phyloP scores from a whole-genome alignment of 2,888 invertebrate genomes.

The Caradrina clavipalpis region DNA sequence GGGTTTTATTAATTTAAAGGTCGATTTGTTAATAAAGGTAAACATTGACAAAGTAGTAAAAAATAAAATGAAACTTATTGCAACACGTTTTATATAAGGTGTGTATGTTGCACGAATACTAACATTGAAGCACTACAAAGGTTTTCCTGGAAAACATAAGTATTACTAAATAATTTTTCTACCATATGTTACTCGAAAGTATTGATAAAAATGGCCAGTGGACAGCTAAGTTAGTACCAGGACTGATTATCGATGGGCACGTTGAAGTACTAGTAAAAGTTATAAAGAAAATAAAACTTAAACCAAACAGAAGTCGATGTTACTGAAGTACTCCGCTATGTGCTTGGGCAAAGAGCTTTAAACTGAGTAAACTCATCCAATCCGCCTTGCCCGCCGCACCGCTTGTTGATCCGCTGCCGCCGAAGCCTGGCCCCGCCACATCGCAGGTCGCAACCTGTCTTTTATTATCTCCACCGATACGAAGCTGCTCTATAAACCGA shows the following conservation, averaged over 20 bases:
- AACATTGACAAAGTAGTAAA: background rate
- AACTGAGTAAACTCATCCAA: background rate
- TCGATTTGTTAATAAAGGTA: slow-evolving; percentile 4
- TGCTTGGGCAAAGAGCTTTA: too few relatives aligned
- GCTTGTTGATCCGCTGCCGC: background rate
- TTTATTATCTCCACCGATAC: slow-evolving; percentile 46
- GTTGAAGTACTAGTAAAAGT: background rate
- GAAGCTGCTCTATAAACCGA: slow-evolving; percentile 56
- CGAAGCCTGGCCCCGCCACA: background rate
- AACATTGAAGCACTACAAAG: too few relatives aligned
- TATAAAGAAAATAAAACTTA: too few relatives aligned
- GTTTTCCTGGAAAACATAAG: background rate
- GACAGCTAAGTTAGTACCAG: background rate
- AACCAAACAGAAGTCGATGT: too few relatives aligned
- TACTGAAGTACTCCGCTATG: too few relatives aligned
- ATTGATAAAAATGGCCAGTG: background rate
- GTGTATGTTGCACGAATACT: background rate
- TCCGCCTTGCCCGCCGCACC: too few relatives aligned
- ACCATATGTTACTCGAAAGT: background rate
- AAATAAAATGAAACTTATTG: background rate
- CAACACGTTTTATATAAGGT: background rate
- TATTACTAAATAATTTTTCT: too few relatives aligned
- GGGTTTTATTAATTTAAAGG: slow-evolving; percentile 21
- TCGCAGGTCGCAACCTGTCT: slow-evolving; percentile 40
- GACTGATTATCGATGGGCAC: background rate